phyloP scores from a whole-genome alignment of 2,888 invertebrate genomes.

The Callosobruchus maculatus region DNA sequence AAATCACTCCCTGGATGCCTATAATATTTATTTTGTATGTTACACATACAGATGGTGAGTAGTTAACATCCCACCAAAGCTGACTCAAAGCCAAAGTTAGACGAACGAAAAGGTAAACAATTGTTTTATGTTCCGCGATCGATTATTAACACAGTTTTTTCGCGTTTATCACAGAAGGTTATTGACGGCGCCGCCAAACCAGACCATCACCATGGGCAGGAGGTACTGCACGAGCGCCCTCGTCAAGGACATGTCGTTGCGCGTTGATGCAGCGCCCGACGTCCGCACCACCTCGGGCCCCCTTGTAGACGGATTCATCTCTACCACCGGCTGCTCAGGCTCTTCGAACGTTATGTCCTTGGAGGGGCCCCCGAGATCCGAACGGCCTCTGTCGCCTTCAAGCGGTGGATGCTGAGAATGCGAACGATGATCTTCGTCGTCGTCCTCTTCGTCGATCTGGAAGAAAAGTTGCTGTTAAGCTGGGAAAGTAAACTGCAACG shows the following conservation, averaged over 20 bases:
- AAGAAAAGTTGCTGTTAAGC: neutral
- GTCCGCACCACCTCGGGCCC: conserved; percentile 28
- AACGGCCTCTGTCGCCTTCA: neutral
- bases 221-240: conserved; percentile 71
- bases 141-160: neutral
- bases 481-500: too few relatives aligned
- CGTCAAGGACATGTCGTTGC: conserved; percentile 48
- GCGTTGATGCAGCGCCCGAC: conserved; percentile 16
- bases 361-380: neutral
- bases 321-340: conserved; percentile 5
- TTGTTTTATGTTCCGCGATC: neutral
- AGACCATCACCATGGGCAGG: conserved; percentile 77
- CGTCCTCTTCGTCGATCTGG: conserved; percentile 9
- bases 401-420: neutral
- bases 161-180: conserved; percentile 71
- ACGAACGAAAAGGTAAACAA: too few relatives aligned
- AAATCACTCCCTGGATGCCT: too few relatives aligned
- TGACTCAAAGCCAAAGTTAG: too few relatives aligned
- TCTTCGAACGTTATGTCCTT: neutral
- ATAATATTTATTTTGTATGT: too few relatives aligned
- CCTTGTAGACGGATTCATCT: conserved; percentile 18
- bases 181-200: conserved; percentile 79
- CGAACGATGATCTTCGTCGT: conserved; percentile 8
- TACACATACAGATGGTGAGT: too few relatives aligned
- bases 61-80: too few relatives aligned